phyloP scores from a whole-genome alignment of 2,888 invertebrate species.

The Myopa tessellatipennis region DNA sequence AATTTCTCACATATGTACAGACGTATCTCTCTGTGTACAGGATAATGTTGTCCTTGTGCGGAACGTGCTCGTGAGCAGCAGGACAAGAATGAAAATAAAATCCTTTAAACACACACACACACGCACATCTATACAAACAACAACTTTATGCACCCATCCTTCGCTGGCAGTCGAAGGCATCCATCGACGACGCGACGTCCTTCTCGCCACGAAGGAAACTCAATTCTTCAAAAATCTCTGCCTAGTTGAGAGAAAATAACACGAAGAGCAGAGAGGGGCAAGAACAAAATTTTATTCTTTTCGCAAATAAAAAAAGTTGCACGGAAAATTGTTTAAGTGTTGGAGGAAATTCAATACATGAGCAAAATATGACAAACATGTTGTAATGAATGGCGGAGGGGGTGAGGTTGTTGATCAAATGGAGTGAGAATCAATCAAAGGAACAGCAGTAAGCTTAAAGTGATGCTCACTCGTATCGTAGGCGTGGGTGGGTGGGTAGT shows the following conservation, averaged over 20 bases:
- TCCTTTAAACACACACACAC: conserved; percentile 26
- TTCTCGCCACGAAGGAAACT: neutral
- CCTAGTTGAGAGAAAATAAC: neutral
- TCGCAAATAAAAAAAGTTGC: conserved; percentile 24
- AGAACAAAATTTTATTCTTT: conserved; percentile 20
- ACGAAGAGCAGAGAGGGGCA: neutral
- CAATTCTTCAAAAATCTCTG: conserved; percentile 21
- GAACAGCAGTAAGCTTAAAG: conserved; percentile 22
- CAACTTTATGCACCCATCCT: neutral
- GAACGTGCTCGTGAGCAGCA: neutral
- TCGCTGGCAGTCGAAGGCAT: conserved; percentile 16
- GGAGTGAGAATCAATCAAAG: conserved; percentile 36
- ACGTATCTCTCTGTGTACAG: neutral
- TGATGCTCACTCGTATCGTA: neutral
- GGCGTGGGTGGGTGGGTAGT: neutral
- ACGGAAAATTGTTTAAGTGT: conserved; percentile 3
- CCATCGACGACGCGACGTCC: conserved; percentile 2
- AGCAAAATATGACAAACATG: conserved; percentile 12
- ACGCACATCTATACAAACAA: neutral
- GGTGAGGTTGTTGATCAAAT: neutral
- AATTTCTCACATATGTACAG: neutral
- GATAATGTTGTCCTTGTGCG: conserved; percentile 13
- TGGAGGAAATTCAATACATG: conserved; percentile 30
- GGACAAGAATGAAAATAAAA: conserved; percentile 8
- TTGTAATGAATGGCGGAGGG: too few species aligned